Evolutionary conservation across 2,888 invertebrate genomes (phyloP).

Genomic region (Spodoptera littoralis): DNA sequence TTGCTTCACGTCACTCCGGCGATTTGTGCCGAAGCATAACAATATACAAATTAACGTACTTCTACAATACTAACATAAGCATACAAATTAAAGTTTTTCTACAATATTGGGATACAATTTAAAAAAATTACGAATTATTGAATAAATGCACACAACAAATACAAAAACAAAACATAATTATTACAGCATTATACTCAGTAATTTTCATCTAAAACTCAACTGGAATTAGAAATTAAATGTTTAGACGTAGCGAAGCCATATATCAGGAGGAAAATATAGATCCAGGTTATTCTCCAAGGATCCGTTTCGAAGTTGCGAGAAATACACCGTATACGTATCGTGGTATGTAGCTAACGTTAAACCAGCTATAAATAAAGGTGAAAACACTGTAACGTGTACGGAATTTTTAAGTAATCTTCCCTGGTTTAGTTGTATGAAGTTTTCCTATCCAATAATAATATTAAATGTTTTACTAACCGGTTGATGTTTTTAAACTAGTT

Average conservation of each 20-base stretch:
- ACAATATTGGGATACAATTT: too few relatives aligned
- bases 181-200: conserved; percentile 5
- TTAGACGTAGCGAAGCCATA: conserved; percentile 41
- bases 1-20: too few relatives aligned
- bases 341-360: conserved; percentile 30
- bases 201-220: conserved; percentile 18
- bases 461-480: too few relatives aligned
- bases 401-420: conserved; percentile 37
- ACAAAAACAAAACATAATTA: background rate
- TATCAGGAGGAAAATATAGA: conserved; percentile 54
- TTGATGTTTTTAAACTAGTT: too few relatives aligned
- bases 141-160: background rate
- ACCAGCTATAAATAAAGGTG: conserved; percentile 50
- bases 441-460: conserved; percentile 34
- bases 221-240: conserved; percentile 49
- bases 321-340: conserved; percentile 43
- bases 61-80: too few relatives aligned
- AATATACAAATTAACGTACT: too few relatives aligned
- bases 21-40: too few relatives aligned
- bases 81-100: too few relatives aligned
- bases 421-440: conserved; percentile 17
- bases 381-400: conserved; percentile 40
- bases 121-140: too few relatives aligned
- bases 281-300: conserved; percentile 52
- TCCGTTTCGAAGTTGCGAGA: conserved; percentile 39